Percentiles rank a stretch among this genome's conserved stretches.
phyloP scores from a whole-genome alignment of 2,797 vertebrate species.

The Malurus leucopterus region DNA sequence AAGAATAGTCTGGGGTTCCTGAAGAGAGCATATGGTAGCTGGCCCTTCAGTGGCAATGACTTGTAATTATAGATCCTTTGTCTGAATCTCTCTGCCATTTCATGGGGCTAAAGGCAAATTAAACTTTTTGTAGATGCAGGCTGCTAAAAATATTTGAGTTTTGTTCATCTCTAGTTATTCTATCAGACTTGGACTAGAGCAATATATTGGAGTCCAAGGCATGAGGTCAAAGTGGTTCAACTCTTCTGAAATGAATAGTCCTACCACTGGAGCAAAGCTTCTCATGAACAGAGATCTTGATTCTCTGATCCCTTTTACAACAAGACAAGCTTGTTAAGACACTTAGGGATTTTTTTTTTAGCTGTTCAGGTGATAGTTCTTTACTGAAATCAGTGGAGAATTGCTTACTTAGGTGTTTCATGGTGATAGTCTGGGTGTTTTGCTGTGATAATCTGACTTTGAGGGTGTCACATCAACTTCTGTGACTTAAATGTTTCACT shows the following conservation, averaged over 20 bases:
- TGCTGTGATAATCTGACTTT: background rate
- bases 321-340: background rate
- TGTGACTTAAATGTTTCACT: background rate
- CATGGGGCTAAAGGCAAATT: background rate
- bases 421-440: background rate
- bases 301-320: background rate
- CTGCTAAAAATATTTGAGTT: background rate
- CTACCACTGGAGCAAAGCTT: background rate
- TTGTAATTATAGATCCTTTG: conserved; percentile 15
- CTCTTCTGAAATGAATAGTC: background rate
- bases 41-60: background rate
- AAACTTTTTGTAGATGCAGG: background rate
- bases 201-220: background rate
- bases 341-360: background rate
- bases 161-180: background rate
- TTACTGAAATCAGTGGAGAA: background rate
- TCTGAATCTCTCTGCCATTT: background rate
- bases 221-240: background rate
- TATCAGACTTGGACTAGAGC: background rate
- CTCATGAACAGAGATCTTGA: background rate
- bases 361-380: background rate
- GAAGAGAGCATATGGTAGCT: background rate
- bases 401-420: background rate
- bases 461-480: background rate
- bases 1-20: background rate